Evolutionary conservation across 1,140 invertebrate species (phyloP), one percentile per base, ranked within the genome.

Genomic region (Argopecten irradians): DNA sequence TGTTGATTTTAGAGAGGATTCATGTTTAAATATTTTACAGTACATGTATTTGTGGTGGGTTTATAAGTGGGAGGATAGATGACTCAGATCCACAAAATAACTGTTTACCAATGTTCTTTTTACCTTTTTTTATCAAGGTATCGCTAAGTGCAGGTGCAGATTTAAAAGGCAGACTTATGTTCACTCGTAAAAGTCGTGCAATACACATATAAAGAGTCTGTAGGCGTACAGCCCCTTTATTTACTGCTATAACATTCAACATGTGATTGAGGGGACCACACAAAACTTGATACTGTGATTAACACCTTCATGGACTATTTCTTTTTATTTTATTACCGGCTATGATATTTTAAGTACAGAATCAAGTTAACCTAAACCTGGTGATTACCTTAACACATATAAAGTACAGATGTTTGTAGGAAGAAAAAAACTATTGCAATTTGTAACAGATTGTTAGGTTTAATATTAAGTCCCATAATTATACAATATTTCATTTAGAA

Each of bases 291-390:
- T 28, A 28, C n/a, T 71, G 55, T 3, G 55, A 71, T 71, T 28
- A 71, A 71, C 55, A 71, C 55, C 55, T 71, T 71, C 55, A 71
- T 71, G 55, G n/a, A 28, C n/a, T 28, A 71, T 71, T 71, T 71
- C 22, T 28, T 71, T 71, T 71, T 71, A n/a, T 71, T 71, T 71
- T 28, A 71, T 71, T n/a, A 28, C 28, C n/a, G 1, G 43, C 43
- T 46, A 19, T 46, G 5, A 46, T 8, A 14, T 46, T n/a, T 46
- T 46, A 46, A 46, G 43, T 46, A 39, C 13, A 46, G 43, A 19
- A 46, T 46, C 43, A 46, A 46, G 22, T 11, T 8, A 39, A 39
- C 13, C 13, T 39, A 39, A 39, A 13, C 36, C 36, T 39, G 36
- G 13, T 39, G 5, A 2, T 19, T 19, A 11, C 13, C 43, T 46